A percentile compares a stretch with the other conserved stretches of the same genome.
These are phyloP conservation scores for Acronicta aceris DNA, from an alignment of 2,888 invertebrate species.

Conservation along the genomic window DNA sequence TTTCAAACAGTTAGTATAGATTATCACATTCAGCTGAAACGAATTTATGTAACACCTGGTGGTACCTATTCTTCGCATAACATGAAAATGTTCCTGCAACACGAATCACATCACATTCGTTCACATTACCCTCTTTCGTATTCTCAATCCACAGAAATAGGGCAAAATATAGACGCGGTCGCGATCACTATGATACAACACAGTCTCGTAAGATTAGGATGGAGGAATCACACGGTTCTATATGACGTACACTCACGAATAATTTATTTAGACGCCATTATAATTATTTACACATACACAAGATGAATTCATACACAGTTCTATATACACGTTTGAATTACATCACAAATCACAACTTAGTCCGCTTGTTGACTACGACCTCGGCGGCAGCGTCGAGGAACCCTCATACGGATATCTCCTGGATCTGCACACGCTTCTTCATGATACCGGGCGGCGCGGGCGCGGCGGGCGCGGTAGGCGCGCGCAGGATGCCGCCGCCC, in stretches of 20 bases:
- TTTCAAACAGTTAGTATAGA: slow-evolving; percentile 14
- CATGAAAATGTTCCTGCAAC: slow-evolving; percentile 44
- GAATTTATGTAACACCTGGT: slow-evolving; percentile 32
- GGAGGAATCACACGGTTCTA: slow-evolving; percentile 57
- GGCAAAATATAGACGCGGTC: slow-evolving; percentile 63
- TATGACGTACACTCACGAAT: slow-evolving; percentile 56
- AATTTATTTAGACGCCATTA: slow-evolving; percentile 37
- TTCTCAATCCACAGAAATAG: slow-evolving; percentile 63
- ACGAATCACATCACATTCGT: slow-evolving; percentile 51
- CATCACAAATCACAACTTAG: slow-evolving; percentile 78
- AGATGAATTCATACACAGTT: slow-evolving; percentile 29
- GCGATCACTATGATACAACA: slow-evolving; percentile 56
- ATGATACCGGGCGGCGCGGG: slow-evolving; percentile 93
- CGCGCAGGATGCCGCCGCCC: slow-evolving; percentile 84
- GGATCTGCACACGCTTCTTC: slow-evolving; percentile 97
- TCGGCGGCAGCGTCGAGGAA: slow-evolving; percentile 79
- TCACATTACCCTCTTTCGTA: slow-evolving; percentile 50
- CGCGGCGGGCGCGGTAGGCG: slow-evolving; percentile 77
- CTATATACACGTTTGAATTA: slow-evolving; percentile 62
- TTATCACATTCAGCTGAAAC: slow-evolving; percentile 35
- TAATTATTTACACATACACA: slow-evolving; percentile 61
- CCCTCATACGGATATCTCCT: slow-evolving; percentile 96
- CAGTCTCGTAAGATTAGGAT: slow-evolving; percentile 57
- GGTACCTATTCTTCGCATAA: slow-evolving; percentile 26
- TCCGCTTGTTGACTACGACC: slow-evolving; percentile 84